These are phyloP conservation scores for Drosophila macrospina DNA, from an alignment of 2,888 invertebrate genomes.

Conservation along the genomic window DNA sequence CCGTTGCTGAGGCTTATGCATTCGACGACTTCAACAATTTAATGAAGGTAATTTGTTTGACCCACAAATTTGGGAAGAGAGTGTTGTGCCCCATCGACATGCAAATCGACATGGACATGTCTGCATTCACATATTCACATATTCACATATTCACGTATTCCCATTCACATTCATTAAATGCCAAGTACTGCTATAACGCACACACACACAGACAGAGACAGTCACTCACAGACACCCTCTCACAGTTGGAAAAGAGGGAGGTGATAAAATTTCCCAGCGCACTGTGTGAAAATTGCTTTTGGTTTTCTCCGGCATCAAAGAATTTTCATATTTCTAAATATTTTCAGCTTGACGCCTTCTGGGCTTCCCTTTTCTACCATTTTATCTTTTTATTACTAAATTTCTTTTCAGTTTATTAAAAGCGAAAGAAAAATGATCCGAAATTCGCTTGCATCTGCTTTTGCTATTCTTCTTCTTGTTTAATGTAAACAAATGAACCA, in stretches of 20 bases:
- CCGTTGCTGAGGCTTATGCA: conserved; percentile 87
- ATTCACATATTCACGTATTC: conserved; percentile 50
- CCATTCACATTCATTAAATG: conserved; percentile 61
- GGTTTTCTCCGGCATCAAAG: conserved; percentile 61
- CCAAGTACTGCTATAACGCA: conserved; percentile 42
- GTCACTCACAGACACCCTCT: not conserved
- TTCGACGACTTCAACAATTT: conserved; percentile 89
- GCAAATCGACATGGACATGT: conserved; percentile 45
- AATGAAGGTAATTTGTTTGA: conserved; percentile 86
- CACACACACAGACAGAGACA: conserved; percentile 14
- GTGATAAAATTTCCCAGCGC: conserved; percentile 44
- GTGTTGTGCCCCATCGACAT: conserved; percentile 14
- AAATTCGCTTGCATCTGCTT: conserved; percentile 15
- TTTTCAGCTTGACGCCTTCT: conserved; percentile 27
- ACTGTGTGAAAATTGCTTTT: conserved; percentile 52
- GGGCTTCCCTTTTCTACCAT: not conserved
- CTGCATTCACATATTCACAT: conserved; percentile 36
- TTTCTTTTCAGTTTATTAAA: conserved; percentile 55
- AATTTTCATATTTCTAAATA: conserved; percentile 61
- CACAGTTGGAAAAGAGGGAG: not conserved
- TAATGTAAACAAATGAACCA: conserved; percentile 18
- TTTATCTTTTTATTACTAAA: conserved; percentile 34
- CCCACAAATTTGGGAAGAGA: conserved; percentile 59
- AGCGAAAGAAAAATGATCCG: conserved; percentile 38
- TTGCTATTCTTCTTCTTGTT: not conserved